Evolutionary conservation across 2,113 vertebrate genomes (phyloP).

Genomic region (Danio rerio): GRCz12tu NC_133182.1:31971001-31971500

Average conservation of each 20-base stretch:
- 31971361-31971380: conserved; percentile 50
- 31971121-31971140: background rate
- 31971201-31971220: conserved; percentile 12
- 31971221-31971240: conserved; percentile 25
- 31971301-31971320: conserved; percentile 40
- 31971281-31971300: conserved; percentile 45
- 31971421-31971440: conserved; percentile 37
- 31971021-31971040: background rate
- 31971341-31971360: conserved; percentile 44
- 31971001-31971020: background rate
- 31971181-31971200: conserved; percentile 29
- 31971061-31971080: background rate
- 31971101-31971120: background rate
- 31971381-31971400: conserved; percentile 48
- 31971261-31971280: conserved; percentile 49
- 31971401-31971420: conserved; percentile 44
- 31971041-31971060: background rate
- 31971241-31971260: conserved; percentile 45
- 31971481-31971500: conserved; percentile 49
- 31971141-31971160: conserved; percentile 2
- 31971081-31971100: background rate
- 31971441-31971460: background rate
- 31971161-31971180: background rate
- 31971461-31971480: conserved; percentile 27
- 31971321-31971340: conserved; percentile 49